Evolutionary conservation across 2,888 invertebrate genomes (phyloP).

Genomic region (Andrena minutula): DNA sequence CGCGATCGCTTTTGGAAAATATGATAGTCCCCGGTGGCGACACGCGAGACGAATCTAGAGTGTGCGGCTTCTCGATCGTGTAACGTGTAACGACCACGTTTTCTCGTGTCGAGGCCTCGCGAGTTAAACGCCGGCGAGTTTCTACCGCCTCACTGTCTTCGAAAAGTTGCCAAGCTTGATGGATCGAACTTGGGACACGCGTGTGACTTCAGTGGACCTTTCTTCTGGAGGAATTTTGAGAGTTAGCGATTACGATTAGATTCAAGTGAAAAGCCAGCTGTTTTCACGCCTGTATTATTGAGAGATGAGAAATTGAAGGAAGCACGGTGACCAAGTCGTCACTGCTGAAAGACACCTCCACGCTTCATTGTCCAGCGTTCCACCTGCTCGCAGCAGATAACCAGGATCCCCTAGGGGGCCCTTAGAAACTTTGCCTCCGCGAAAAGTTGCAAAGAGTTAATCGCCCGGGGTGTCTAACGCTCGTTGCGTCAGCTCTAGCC

Average conservation of each 20-base stretch:
- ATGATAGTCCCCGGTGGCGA: slow-evolving; percentile 18
- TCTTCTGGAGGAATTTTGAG: too few relatives aligned
- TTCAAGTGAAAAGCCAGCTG: neutral
- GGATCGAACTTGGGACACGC: too few relatives aligned
- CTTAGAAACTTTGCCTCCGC: neutral
- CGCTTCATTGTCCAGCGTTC: neutral
- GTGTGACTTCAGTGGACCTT: too few relatives aligned
- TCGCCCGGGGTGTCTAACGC: slow-evolving; percentile 6
- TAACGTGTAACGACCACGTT: neutral
- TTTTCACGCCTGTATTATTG: neutral
- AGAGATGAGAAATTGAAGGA: neutral
- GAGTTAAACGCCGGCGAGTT: neutral
- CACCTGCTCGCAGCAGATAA: neutral
- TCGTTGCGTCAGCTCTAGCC: neutral
- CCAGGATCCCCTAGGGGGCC: neutral
- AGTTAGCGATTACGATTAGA: neutral
- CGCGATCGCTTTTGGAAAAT: slow-evolving; percentile 42
- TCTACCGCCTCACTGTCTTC: neutral
- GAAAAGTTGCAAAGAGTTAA: slow-evolving; percentile 3
- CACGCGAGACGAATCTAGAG: neutral
- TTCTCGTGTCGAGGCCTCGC: neutral
- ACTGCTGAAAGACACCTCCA: neutral
- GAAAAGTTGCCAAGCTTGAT: too few relatives aligned
- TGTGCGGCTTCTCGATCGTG: slow-evolving; percentile 9
- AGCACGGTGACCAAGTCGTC: neutral